Evolutionary conservation across 1,140 invertebrate species (phyloP).

Genomic region (Pygmarrhopalites habei): DNA sequence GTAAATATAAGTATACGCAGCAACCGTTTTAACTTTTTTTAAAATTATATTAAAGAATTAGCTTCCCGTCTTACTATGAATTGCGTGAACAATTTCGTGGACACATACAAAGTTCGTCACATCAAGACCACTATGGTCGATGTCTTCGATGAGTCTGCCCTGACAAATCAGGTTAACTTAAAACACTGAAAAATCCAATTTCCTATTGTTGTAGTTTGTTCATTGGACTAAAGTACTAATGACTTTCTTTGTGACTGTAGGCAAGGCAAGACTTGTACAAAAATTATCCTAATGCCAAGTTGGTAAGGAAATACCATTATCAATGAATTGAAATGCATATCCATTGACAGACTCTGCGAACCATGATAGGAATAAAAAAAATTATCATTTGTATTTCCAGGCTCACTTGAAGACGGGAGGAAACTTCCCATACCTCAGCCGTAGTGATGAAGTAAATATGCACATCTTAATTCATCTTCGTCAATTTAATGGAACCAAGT

Average conservation of each 20-base stretch:
- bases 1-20: too few species aligned
- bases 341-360: conserved; percentile 49
- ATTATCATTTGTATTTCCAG: too few species aligned
- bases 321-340: conserved; percentile 86
- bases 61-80: conserved; percentile 82
- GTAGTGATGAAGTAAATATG: conserved; percentile 81
- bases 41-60: conserved; percentile 58
- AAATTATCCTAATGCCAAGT: conserved; percentile 77
- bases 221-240: too few species aligned
- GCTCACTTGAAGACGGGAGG: conserved; percentile 82
- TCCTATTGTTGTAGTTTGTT: neutral
- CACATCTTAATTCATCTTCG: conserved; percentile 66
- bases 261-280: conserved; percentile 73
- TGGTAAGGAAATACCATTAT: too few species aligned
- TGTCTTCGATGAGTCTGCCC: conserved; percentile 74
- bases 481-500: conserved; percentile 51
- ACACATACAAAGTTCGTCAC: conserved; percentile 62
- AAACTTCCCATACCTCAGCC: conserved; percentile 85
- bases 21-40: conserved; percentile 10
- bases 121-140: conserved; percentile 76
- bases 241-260: too few species aligned
- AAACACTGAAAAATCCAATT: neutral
- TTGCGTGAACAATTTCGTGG: conserved; percentile 70
- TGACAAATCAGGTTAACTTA: conserved; percentile 4
- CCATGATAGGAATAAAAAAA: conserved; percentile 44